phyloP scores from a whole-genome alignment of 2,888 invertebrate genomes.

The Drosophila lutescens region DNA sequence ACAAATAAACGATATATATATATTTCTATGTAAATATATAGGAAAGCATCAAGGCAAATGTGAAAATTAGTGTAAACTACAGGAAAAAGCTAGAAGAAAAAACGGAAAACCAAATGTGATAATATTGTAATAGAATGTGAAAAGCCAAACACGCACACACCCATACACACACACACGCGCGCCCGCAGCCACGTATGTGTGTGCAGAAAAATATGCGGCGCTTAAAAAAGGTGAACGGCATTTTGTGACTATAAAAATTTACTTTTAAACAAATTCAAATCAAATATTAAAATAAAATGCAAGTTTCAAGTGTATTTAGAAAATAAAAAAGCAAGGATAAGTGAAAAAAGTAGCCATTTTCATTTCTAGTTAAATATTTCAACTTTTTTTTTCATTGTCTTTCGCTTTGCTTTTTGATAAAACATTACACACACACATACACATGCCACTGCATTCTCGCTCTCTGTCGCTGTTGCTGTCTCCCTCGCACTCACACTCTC shows the following conservation, averaged over 20 bases:
- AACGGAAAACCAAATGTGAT: constrained; percentile 65
- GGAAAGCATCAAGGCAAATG: constrained; percentile 13
- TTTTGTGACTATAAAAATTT: constrained; percentile 59
- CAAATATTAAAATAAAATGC: neutral
- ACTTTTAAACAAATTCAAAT: neutral
- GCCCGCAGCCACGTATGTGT: constrained; percentile 65
- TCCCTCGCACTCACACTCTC: constrained; percentile 9
- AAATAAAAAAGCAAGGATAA: constrained; percentile 1
- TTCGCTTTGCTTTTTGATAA: constrained; percentile 74
- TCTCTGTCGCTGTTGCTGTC: constrained; percentile 18
- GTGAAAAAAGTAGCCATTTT: constrained; percentile 72
- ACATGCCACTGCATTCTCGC: constrained; percentile 30
- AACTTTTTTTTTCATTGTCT: constrained; percentile 65
- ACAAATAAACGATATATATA: constrained; percentile 25
- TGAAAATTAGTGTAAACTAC: constrained; percentile 38
- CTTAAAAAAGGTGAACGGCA: constrained; percentile 82
- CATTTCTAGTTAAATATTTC: constrained; percentile 73
- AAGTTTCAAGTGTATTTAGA: neutral
- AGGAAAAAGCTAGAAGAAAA: constrained; percentile 25
- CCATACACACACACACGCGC: constrained; percentile 30
- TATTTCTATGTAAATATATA: constrained; percentile 1
- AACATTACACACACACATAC: constrained; percentile 51
- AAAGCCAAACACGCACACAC: constrained; percentile 55
- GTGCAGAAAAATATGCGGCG: constrained; percentile 81
- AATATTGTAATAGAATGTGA: constrained; percentile 75